Percentiles rank a stretch among this genome's conserved stretches.
phyloP scores from a whole-genome alignment of 2,113 vertebrate species.

The Daphoenositta chrysoptera region DNA sequence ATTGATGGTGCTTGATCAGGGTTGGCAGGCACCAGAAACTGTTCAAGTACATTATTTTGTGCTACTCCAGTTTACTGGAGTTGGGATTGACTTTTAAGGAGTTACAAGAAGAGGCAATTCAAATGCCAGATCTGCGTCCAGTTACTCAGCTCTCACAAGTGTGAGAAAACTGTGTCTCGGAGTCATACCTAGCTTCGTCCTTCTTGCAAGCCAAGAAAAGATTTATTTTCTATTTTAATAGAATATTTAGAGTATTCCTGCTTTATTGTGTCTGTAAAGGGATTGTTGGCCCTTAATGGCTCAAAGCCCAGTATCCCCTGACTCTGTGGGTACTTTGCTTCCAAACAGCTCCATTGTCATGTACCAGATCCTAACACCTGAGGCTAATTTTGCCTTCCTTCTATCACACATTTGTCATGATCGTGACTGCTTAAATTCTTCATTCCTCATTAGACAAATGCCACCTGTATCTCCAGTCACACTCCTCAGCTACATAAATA shows the following conservation, averaged over 20 bases:
- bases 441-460: not conserved
- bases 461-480: not conserved
- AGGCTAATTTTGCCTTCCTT: not conserved
- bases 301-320: not conserved
- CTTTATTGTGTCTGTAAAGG: not conserved
- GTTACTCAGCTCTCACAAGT: not conserved
- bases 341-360: not conserved
- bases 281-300: not conserved
- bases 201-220: not conserved
- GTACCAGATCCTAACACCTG: not conserved
- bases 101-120: not conserved
- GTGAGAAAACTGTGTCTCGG: not conserved
- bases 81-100: not conserved
- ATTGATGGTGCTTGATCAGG: not conserved
- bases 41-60: not conserved
- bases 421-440: not conserved
- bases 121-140: not conserved
- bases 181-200: not conserved
- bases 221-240: not conserved
- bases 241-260: not conserved
- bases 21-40: not conserved
- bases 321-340: not conserved
- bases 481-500: not conserved
- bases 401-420: not conserved
- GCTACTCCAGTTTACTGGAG: not conserved